Evolutionary conservation across 1,140 invertebrate species (phyloP).

Genomic region (Bathynomus jamesi): DNA sequence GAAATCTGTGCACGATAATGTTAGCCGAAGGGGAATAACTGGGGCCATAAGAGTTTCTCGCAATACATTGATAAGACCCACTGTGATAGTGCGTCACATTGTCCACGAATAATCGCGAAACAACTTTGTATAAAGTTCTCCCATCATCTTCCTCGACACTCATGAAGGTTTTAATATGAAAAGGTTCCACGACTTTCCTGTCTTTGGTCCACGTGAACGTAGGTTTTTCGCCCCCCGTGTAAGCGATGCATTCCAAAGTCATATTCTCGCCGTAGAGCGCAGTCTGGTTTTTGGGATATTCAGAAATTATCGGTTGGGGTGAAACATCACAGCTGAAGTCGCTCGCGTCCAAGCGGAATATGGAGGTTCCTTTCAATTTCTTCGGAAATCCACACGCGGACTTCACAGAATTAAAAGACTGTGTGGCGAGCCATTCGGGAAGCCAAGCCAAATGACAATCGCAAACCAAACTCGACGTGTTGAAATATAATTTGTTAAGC

Average conservation of each 20-base stretch:
- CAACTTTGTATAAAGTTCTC: slow-evolving; percentile 22
- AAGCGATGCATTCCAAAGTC: slow-evolving; percentile 69
- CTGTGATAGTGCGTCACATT: slow-evolving; percentile 66
- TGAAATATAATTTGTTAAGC: slow-evolving; percentile 54
- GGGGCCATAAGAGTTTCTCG: slow-evolving; percentile 78
- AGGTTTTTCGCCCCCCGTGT: slow-evolving; percentile 53
- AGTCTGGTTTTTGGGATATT: slow-evolving; percentile 68
- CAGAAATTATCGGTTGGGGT: slow-evolving; percentile 72
- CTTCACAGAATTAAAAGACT: slow-evolving; percentile 63
- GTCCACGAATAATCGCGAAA: slow-evolving; percentile 59
- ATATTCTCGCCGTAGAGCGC: slow-evolving; percentile 78
- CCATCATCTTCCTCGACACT: slow-evolving; percentile 22
- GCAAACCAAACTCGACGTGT: slow-evolving; percentile 30
- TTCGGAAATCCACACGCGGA: slow-evolving; percentile 46
- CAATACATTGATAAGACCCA: slow-evolving; percentile 87
- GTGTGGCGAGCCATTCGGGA: slow-evolving; percentile 48
- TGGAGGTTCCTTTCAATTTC: slow-evolving; percentile 14
- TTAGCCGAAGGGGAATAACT: slow-evolving; percentile 79
- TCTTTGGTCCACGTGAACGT: slow-evolving; percentile 31
- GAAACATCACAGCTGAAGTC: slow-evolving; percentile 52
- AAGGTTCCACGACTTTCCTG: slow-evolving; percentile 23
- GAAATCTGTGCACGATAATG: slow-evolving; percentile 77
- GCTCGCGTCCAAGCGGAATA: slow-evolving; percentile 9
- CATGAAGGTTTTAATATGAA: slow-evolving; percentile 15
- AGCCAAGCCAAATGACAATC: slow-evolving; percentile 32